Evolutionary conservation across 1,140 invertebrate genomes (phyloP), one percentile per base, ranked within the genome.

Genomic region (Aradophagus sp.): DNA sequence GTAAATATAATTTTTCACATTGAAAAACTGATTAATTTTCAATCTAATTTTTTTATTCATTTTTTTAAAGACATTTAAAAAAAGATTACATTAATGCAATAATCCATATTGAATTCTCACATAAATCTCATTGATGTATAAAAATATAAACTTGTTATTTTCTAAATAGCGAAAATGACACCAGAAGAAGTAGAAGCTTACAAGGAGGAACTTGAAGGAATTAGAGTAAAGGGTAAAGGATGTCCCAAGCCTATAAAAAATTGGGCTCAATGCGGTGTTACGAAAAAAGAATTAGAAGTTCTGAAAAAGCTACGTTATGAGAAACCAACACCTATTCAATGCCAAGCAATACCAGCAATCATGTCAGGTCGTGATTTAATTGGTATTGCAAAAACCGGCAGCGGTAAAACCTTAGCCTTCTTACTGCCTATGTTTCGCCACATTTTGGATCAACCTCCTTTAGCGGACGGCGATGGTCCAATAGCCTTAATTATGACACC

Each of bases 211-310:
- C 75, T 95, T n/a, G 94, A 95, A 86, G 93, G 93, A 1, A 93
- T 95, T 38, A 86, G 92, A 36, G 93, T 95, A 0, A 94, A 94
- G 82, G 93, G 93, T 47, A 92, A 92, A 75, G 93, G 93, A 10
- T 97, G 95, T 79, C 97, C 97, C 0, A 97, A 96, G 78, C 97
- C 97, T 0, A 96, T 99, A 10, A 96, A 92, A 86, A 93, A 92
- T 0, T 99, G 98, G 98, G 97, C 98, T 0, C 98, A 99, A 75
- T 98, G 96, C 83, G 98, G 98, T 20, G 95, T 99, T 0, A 97
- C 95, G 39, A 97, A 97, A 79, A 99, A 98, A 82, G 93, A 99
- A 80, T 86, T 99, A 79, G 97, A 99, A 75, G 90, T 96, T 63
- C 83, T 99, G 13, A 98, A 97, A 81, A 97, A 94, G 86, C 86